Conservation (phyloP, 2,888 invertebrate genomes). For the Nowickia ferox region DNA sequence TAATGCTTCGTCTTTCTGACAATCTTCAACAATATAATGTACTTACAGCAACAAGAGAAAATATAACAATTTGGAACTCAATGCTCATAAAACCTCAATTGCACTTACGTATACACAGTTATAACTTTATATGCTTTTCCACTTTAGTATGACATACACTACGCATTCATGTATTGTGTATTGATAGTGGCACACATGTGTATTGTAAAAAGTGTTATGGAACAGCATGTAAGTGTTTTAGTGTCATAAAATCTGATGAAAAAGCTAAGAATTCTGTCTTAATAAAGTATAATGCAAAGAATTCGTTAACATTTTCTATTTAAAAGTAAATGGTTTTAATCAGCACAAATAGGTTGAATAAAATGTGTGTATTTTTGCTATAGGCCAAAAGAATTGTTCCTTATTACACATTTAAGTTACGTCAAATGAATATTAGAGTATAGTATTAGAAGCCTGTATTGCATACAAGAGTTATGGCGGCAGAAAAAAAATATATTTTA, state of each 20-base stretch:
- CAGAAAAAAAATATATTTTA: too few relatives aligned
- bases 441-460: too few relatives aligned
- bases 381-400: background rate
- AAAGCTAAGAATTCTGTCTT: constrained; percentile 17
- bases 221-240: constrained; percentile 34
- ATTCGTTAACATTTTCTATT: constrained; percentile 18
- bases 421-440: too few relatives aligned
- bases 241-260: constrained; percentile 34
- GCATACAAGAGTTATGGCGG: too few relatives aligned
- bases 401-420: too few relatives aligned
- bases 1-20: constrained; percentile 20
- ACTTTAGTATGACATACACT: background rate
- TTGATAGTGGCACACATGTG: constrained; percentile 14
- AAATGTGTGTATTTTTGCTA: background rate
- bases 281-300: constrained; percentile 10
- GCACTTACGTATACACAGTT: constrained; percentile 8
- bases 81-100: constrained; percentile 32
- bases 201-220: constrained; percentile 28
- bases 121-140: constrained; percentile 18
- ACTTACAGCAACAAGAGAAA: constrained; percentile 43
- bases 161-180: constrained; percentile 10
- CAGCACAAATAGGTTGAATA: constrained; percentile 2
- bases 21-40: constrained; percentile 55
- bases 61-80: constrained; percentile 18
- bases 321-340: constrained; percentile 37